phyloP scores from a whole-genome alignment of 2,888 invertebrate species.

The Melinaea menophilus region DNA sequence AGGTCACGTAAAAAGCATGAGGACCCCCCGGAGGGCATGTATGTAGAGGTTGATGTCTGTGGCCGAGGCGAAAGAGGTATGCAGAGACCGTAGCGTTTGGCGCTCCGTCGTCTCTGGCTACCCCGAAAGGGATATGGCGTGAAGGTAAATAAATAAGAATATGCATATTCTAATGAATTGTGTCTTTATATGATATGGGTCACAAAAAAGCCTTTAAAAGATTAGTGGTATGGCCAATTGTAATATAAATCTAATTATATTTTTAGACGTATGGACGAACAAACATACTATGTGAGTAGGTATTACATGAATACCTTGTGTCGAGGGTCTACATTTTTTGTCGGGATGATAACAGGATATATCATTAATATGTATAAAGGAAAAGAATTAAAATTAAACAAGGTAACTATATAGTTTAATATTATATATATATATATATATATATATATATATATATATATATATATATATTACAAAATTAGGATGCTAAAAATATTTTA shows the following conservation, averaged over 20 bases:
- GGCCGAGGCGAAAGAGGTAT: too few relatives aligned
- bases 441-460: background rate
- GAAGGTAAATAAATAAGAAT: too few relatives aligned
- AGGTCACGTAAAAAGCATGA: too few relatives aligned
- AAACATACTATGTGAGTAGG: constrained; percentile 33
- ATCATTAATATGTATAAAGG: constrained; percentile 56
- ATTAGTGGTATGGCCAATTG: background rate
- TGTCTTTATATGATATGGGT: too few relatives aligned
- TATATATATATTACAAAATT: background rate
- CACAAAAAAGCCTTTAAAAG: background rate
- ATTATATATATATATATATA: background rate
- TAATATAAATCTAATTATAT: constrained; percentile 2
- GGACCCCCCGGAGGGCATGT: too few relatives aligned
- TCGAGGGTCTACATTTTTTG: constrained; percentile 46
- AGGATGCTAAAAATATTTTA: too few relatives aligned
- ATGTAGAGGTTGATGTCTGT: too few relatives aligned
- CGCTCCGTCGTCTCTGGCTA: too few relatives aligned
- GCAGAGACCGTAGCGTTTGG: too few relatives aligned
- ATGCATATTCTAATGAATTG: background rate
- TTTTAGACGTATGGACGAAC: constrained; percentile 28
- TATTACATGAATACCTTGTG: constrained; percentile 54
- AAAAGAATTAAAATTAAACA: constrained; percentile 34
- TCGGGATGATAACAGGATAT: constrained; percentile 49
- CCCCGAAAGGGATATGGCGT: too few relatives aligned
- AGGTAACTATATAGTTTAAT: constrained; percentile 29